Conservation (phyloP, 2,888 invertebrate species). For the Tuta absoluta region DNA sequence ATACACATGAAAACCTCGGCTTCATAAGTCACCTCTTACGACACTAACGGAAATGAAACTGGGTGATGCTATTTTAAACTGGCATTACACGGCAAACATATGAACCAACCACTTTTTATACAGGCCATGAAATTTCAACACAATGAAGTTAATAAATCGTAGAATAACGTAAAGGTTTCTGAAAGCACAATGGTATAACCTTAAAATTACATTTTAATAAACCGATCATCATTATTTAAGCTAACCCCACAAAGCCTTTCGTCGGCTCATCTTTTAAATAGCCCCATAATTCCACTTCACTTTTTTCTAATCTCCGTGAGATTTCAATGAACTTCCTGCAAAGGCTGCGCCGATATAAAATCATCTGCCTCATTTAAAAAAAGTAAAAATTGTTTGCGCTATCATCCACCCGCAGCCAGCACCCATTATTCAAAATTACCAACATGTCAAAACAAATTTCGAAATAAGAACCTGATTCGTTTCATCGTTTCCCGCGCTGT, state of each 20-base stretch:
- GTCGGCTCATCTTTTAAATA: constrained; percentile 52
- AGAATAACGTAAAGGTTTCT: constrained; percentile 52
- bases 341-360: constrained; percentile 62
- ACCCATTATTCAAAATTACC: constrained; percentile 54
- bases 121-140: not conserved
- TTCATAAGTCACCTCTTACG: too few relatives aligned
- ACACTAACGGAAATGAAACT: too few relatives aligned
- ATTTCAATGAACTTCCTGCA: constrained; percentile 72
- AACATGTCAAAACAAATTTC: constrained; percentile 72
- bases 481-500: too few relatives aligned
- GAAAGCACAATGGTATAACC: constrained; percentile 73
- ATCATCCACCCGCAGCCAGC: constrained; percentile 56
- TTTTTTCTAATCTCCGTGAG: constrained; percentile 75
- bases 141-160: not conserved
- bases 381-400: constrained; percentile 67
- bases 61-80: too few relatives aligned
- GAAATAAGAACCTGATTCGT: too few relatives aligned
- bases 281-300: constrained; percentile 72
- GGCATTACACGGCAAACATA: too few relatives aligned
- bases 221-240: constrained; percentile 56
- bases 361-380: constrained; percentile 61
- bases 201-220: constrained; percentile 33
- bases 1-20: too few relatives aligned
- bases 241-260: constrained; percentile 46
- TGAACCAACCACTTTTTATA: too few relatives aligned